phyloP scores from a whole-genome alignment of 2,113 vertebrate genomes.

The Sporophila hypoxantha region DNA sequence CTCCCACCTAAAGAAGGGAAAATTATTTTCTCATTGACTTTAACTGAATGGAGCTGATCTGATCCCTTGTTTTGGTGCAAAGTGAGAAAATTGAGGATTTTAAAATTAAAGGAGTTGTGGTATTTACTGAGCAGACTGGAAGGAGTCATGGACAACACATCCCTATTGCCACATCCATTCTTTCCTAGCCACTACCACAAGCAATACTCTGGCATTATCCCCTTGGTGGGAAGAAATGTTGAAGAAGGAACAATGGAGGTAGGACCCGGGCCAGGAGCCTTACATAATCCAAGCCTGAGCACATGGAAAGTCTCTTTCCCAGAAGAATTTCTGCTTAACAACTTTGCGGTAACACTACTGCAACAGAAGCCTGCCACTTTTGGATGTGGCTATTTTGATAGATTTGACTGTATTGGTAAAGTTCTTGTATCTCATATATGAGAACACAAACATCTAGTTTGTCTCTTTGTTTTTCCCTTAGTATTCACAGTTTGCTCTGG shows the following conservation, averaged over 20 bases:
- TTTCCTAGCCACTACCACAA: not conserved
- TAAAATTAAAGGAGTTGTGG: not conserved
- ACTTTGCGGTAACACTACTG: not conserved
- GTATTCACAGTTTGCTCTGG: conserved; percentile 27
- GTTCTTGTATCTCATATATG: not conserved
- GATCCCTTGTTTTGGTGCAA: not conserved
- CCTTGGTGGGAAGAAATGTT: not conserved
- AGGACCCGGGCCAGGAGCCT: not conserved
- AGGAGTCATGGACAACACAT: not conserved
- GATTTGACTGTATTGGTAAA: not conserved
- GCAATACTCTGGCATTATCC: not conserved
- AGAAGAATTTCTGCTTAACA: not conserved
- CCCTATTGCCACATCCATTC: not conserved
- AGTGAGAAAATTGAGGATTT: not conserved
- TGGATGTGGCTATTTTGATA: not conserved
- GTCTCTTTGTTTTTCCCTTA: conserved; percentile 7
- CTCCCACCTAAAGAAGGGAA: not conserved
- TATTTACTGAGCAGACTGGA: not conserved
- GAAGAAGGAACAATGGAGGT: not conserved
- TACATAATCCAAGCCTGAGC: not conserved
- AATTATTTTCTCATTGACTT: not conserved
- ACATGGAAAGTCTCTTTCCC: not conserved
- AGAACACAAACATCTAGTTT: conserved; percentile 39
- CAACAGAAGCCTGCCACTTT: not conserved
- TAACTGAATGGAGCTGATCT: not conserved